Percentiles rank a stretch among this genome's conserved stretches.
Conservation (phyloP, 2,797 vertebrate genomes). For the Myotis pilosus region DNA sequence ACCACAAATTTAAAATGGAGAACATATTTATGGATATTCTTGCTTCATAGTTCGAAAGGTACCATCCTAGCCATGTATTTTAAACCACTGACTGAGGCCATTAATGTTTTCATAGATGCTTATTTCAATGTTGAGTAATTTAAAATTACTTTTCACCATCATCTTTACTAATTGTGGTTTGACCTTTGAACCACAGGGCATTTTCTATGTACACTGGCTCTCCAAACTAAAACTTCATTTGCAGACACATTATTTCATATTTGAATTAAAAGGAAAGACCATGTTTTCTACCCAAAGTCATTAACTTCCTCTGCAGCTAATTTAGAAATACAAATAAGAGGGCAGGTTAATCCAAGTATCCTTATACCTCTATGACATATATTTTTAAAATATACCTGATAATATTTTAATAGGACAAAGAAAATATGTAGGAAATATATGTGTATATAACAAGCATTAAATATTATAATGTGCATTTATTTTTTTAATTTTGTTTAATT, state of each 20-base stretch:
- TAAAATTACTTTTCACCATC: background rate
- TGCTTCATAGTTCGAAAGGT: background rate
- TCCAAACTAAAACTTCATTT: background rate
- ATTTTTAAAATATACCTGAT: background rate
- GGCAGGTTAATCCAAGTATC: background rate
- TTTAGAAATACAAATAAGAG: slow-evolving; percentile 1
- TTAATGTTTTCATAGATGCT: background rate
- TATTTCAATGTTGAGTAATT: background rate
- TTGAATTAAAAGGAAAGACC: background rate
- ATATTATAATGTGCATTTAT: background rate
- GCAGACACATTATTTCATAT: background rate
- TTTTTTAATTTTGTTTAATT: too few relatives aligned
- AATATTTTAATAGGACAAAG: background rate
- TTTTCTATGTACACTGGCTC: background rate
- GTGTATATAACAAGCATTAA: background rate
- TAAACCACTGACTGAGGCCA: background rate
- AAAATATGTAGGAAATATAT: background rate
- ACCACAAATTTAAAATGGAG: background rate
- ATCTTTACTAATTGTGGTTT: background rate
- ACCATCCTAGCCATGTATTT: background rate
- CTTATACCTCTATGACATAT: background rate
- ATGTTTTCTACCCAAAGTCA: background rate
- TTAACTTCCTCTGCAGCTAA: slow-evolving; percentile 16
- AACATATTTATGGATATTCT: background rate
- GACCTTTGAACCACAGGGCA: background rate